Percentiles rank a stretch among this genome's conserved stretches.
These are phyloP conservation scores for Drosophila greeni DNA, from an alignment of 2,888 invertebrate species.

Conservation along the genomic window DNA sequence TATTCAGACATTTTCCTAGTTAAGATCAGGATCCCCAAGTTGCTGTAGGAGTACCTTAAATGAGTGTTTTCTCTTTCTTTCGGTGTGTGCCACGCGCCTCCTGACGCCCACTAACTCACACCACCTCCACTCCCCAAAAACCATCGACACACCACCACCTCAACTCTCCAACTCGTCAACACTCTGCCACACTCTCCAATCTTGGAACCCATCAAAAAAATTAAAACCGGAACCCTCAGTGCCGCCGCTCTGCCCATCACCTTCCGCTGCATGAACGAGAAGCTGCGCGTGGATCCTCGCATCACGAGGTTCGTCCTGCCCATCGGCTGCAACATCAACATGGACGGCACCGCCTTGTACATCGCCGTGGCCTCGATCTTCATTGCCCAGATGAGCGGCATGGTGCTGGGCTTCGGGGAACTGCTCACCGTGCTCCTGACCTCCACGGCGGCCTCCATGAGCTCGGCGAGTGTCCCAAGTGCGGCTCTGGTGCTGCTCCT, in stretches of 20 bases:
- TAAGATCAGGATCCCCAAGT: neutral
- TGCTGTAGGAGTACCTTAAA: slow-evolving; percentile 32
- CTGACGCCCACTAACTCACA: slow-evolving; percentile 34
- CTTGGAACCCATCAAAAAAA: slow-evolving; percentile 2
- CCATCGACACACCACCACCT: slow-evolving; percentile 23
- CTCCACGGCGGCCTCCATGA: slow-evolving; percentile 92
- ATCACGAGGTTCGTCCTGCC: slow-evolving; percentile 93
- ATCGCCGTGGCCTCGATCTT: slow-evolving; percentile 92
- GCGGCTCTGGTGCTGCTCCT: slow-evolving; percentile 90
- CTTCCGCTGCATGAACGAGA: slow-evolving; percentile 91
- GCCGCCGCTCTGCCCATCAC: slow-evolving; percentile 94
- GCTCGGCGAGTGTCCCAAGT: slow-evolving; percentile 92
- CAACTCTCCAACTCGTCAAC: slow-evolving; percentile 5
- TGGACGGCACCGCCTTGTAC: slow-evolving; percentile 94
- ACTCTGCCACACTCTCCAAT: slow-evolving; percentile 6
- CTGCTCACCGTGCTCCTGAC: slow-evolving; percentile 91
- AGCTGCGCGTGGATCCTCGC: slow-evolving; percentile 87
- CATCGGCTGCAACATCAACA: slow-evolving; percentile 94
- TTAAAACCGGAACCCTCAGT: slow-evolving; percentile 78
- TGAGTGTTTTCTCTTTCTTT: slow-evolving; percentile 70
- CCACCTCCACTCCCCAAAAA: slow-evolving; percentile 18
- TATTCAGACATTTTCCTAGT: no score
- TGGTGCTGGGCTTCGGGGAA: slow-evolving; percentile 88
- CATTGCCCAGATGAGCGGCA: slow-evolving; percentile 91
- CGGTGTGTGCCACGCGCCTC: slow-evolving; percentile 36